These are phyloP conservation scores for Drosophila pseudotakahashii DNA, from an alignment of 2,888 invertebrate genomes.

Conservation along the genomic window DNA sequence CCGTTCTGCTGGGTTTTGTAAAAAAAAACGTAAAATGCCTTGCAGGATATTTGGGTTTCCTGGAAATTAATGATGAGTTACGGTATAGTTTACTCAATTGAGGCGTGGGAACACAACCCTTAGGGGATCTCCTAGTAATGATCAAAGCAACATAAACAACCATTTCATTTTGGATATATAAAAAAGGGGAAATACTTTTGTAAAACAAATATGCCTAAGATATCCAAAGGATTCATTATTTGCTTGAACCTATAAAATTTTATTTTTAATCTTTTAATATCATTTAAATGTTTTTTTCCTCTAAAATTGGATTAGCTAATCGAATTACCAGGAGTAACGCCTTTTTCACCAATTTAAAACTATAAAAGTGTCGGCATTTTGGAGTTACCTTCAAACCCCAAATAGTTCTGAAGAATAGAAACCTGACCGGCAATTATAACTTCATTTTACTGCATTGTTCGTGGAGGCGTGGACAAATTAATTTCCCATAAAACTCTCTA, in stretches of 20 bases:
- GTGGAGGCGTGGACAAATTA: constrained; percentile 67
- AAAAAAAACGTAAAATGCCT: constrained; percentile 30
- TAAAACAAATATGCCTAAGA: too few species aligned
- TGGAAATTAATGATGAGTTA: constrained; percentile 61
- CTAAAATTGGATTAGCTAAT: not conserved
- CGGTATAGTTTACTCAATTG: constrained; percentile 4
- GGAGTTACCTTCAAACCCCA: not conserved
- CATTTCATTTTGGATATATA: not conserved
- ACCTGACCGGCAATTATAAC: constrained; percentile 57
- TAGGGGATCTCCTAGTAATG: not conserved
- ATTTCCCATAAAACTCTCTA: constrained; percentile 69
- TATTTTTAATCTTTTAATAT: not conserved
- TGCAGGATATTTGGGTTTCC: constrained; percentile 43
- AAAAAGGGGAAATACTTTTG: too few species aligned
- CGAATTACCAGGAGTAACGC: constrained; percentile 18
- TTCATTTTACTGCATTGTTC: constrained; percentile 55
- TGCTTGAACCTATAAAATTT: not conserved
- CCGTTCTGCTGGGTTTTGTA: constrained; percentile 6
- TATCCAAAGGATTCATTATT: too few species aligned
- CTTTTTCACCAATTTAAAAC: not conserved
- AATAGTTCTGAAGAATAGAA: not conserved
- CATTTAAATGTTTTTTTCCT: too few species aligned
- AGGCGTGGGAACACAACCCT: constrained; percentile 19
- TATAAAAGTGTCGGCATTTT: not conserved
- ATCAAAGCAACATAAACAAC: not conserved